Conservation (phyloP, 2,888 invertebrate genomes). For the Mycogona germanica region DNA sequence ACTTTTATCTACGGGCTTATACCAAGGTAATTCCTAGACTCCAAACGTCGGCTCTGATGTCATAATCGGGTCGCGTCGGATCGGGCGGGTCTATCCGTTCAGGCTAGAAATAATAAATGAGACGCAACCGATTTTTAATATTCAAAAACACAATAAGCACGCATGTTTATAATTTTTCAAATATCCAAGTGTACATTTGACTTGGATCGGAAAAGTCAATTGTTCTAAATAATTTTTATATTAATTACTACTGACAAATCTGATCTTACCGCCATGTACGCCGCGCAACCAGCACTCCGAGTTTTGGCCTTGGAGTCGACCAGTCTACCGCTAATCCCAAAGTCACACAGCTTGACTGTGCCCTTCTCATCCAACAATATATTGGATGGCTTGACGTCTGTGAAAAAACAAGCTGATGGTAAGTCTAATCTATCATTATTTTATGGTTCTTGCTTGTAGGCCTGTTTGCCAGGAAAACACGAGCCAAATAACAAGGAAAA, state of each 20-base stretch:
- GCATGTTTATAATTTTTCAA: not conserved
- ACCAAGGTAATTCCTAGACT: constrained; percentile 87
- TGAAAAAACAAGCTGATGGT: constrained; percentile 28
- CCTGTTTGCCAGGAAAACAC: too few species aligned
- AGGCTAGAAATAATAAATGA: too few species aligned
- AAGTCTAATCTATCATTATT: not conserved
- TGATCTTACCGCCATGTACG: constrained; percentile 83
- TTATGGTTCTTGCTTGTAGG: too few species aligned
- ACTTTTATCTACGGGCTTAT: too few species aligned
- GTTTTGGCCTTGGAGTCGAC: constrained; percentile 98
- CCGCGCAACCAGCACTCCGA: constrained; percentile 94
- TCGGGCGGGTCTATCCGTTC: constrained; percentile 93
- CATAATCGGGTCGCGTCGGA: constrained; percentile 88
- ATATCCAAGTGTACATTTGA: too few species aligned
- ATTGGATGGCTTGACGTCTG: constrained; percentile 98
- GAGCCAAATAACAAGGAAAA: not conserved
- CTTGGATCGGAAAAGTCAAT: not conserved
- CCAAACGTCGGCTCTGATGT: constrained; percentile 99
- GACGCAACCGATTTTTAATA: too few species aligned
- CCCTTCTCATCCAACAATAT: constrained; percentile 91
- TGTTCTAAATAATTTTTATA: not conserved
- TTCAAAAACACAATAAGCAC: too few species aligned
- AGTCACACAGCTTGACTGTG: constrained; percentile 96
- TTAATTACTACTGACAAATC: not conserved
- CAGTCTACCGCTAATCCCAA: constrained; percentile 95